Percentiles rank a stretch among this genome's conserved stretches.
These are phyloP conservation scores for Neomorphus geoffroyi DNA, from an alignment of 2,797 vertebrate genomes.

Conservation along the genomic window DNA sequence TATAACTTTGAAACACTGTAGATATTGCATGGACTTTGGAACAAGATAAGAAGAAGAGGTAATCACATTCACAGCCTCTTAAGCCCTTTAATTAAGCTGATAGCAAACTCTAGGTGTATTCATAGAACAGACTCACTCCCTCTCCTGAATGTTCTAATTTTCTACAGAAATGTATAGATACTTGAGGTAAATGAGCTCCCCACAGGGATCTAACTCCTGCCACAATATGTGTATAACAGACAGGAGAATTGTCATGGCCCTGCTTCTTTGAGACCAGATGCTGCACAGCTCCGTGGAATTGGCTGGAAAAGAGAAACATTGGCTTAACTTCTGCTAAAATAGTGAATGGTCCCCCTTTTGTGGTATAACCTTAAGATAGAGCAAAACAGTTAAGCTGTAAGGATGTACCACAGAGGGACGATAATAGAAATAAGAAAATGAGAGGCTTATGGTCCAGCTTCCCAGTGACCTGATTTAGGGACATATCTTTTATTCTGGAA, in stretches of 20 bases:
- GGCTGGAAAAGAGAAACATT: constrained; percentile 3
- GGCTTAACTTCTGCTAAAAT: not conserved
- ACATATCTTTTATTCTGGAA: not conserved
- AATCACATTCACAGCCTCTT: not conserved
- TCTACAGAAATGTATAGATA: not conserved
- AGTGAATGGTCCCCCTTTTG: not conserved
- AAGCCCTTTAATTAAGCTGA: constrained; percentile 18
- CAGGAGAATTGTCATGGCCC: not conserved
- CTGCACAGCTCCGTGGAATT: not conserved
- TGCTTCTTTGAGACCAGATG: not conserved
- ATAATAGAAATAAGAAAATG: not conserved
- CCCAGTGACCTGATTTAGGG: not conserved
- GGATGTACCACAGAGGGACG: not conserved
- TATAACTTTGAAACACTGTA: constrained; percentile 1
- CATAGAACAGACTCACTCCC: not conserved
- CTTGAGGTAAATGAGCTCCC: not conserved
- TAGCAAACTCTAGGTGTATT: not conserved
- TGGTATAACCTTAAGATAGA: not conserved
- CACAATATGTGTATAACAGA: not conserved
- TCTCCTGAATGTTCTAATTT: not conserved
- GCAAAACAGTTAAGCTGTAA: not conserved
- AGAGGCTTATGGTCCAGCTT: not conserved
- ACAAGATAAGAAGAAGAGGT: constrained; percentile 39
- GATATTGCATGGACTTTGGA: constrained; percentile 44
- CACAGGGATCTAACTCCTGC: not conserved